Conservation (phyloP, 1,140 invertebrate genomes). For the Papilio machaon region DNA sequence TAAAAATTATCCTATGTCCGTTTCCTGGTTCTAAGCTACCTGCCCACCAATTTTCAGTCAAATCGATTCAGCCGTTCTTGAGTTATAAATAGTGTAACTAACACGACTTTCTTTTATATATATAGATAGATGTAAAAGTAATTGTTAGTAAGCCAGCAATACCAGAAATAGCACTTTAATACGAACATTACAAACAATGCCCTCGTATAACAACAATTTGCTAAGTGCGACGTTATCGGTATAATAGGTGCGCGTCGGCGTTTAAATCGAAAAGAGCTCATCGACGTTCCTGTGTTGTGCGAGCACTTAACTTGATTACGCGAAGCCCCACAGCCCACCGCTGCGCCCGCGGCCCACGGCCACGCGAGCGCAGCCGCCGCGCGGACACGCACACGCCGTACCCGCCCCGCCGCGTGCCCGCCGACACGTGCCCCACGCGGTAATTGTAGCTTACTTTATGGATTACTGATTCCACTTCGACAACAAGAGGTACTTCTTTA, state of each 20-base stretch:
- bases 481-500: slow-evolving; percentile 16
- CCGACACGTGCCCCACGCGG: slow-evolving; percentile 37
- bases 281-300: slow-evolving; percentile 62
- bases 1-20: no score
- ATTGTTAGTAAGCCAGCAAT: not conserved
- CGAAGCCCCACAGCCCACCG: slow-evolving; percentile 54
- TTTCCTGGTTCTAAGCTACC: no score
- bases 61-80: no score
- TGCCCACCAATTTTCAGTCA: no score
- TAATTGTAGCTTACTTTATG: slow-evolving; percentile 42
- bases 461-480: slow-evolving; percentile 26
- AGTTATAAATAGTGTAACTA: no score
- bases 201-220: slow-evolving; percentile 51
- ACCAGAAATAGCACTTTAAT: slow-evolving; percentile 38
- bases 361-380: not conserved
- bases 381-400: slow-evolving; percentile 12
- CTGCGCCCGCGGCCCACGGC: slow-evolving; percentile 2
- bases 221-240: slow-evolving; percentile 64
- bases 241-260: slow-evolving; percentile 63
- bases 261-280: slow-evolving; percentile 77
- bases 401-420: slow-evolving; percentile 40
- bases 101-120: no score
- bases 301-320: slow-evolving; percentile 80
- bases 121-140: slow-evolving; percentile 1
- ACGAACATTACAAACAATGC: slow-evolving; percentile 36